Conservation (phyloP, 92 coral and sea anemone species). For the Ricordea florida region DNA sequence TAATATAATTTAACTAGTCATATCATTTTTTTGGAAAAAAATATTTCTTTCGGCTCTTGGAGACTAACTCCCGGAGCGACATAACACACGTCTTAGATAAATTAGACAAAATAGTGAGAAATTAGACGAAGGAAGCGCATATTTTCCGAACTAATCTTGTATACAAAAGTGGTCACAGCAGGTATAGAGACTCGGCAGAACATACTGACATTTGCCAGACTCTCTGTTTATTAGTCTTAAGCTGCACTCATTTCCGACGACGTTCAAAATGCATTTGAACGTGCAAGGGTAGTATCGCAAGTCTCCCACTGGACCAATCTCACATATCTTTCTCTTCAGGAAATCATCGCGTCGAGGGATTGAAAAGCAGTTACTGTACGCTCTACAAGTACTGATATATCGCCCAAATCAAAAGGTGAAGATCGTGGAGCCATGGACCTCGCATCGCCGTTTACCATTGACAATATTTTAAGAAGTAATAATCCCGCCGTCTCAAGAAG, state of each 20-base stretch:
- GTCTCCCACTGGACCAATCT: background rate
- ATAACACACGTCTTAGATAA: no score
- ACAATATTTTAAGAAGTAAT: constrained; percentile 87
- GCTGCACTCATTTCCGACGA: background rate
- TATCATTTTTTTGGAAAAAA: no score
- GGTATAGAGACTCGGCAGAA: background rate
- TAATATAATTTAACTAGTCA: no score
- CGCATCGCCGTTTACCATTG: constrained; percentile 81
- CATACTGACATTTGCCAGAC: constrained; percentile 5
- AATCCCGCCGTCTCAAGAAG: constrained; percentile 29
- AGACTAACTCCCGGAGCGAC: no score
- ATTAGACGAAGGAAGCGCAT: background rate
- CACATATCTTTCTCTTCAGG: background rate
- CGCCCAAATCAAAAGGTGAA: background rate
- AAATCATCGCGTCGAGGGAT: no score
- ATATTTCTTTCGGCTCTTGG: no score
- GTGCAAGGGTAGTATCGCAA: background rate
- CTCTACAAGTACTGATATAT: no score
- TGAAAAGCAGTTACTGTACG: no score
- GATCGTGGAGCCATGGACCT: background rate
- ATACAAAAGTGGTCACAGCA: constrained; percentile 2
- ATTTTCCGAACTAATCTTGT: background rate
- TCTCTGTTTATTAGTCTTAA: no score
- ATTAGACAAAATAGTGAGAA: background rate
- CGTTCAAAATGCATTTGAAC: background rate